Evolutionary conservation across 2,797 vertebrate genomes (phyloP), one percentile per base, ranked within the genome.

Genomic region (Galago senegalensis): DNA sequence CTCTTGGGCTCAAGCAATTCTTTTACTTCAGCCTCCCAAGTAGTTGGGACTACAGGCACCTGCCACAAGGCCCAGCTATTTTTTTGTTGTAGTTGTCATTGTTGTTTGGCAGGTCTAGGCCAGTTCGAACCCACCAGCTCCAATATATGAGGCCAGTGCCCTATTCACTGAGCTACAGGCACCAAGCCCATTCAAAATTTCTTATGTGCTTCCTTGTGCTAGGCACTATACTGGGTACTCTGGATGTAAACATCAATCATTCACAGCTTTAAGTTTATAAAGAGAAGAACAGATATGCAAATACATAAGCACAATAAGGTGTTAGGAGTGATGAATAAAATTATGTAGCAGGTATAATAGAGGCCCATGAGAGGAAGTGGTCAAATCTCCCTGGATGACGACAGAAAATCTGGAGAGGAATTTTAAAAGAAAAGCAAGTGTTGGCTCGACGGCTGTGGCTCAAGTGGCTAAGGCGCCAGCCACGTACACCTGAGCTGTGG

Each of bases 391-490:
- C 56, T n/a, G 53, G 27, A 92, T 60, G 29, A 31, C 37, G 81
- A 95, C 25, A 84, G 60, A 84, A 94, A 95, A 90, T 61, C 31
- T 63, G 25, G 82, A 95, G 34, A 75, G 3, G 34, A 91, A 60
- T 93, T 72, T 92, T 87, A 61, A 95, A 84, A 83, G 79, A 84
- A 58, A 34, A 91, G 27, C 18, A 63, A 20, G 72, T 92, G 3
- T 76, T n/a, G n/a, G n/a, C n/a, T n/a, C n/a, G n/a, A n/a, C n/a
- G n/a, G n/a, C n/a, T n/a, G n/a, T n/a, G n/a, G 46, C 46, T 49
- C 12, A 49, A n/a, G 46, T 12, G 12, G 46, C 46, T 49, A 49
- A 13, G 46, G 46, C 12, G 14, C 46, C 12, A 2, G 46, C 46
- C 11, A 12, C 12, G 11, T 49, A 49, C 11, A 49, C 46, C 46